A percentile compares a stretch with the other conserved stretches of the same genome.
phyloP scores from a whole-genome alignment of 1,140 invertebrate species.

The Procambarus virginalis region DNA sequence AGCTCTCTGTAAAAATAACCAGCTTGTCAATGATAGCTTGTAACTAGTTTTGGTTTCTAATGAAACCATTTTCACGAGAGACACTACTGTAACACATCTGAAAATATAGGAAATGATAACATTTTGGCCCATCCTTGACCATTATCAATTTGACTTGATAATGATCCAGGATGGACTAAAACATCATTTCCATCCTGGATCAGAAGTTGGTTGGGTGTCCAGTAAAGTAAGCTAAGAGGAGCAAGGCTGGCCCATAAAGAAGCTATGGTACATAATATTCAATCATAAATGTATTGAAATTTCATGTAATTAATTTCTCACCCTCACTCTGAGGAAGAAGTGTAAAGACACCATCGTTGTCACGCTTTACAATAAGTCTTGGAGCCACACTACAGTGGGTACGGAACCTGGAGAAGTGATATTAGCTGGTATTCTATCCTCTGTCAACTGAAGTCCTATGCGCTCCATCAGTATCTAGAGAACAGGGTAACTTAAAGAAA shows the following conservation, averaged over 20 bases:
- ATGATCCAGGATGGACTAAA: too few relatives aligned
- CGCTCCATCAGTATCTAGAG: slow-evolving; percentile 82
- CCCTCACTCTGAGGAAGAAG: slow-evolving; percentile 74
- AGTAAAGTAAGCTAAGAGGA: too few relatives aligned
- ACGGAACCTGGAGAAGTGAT: slow-evolving; percentile 87
- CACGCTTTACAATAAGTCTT: slow-evolving; percentile 80
- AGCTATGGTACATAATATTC: too few relatives aligned
- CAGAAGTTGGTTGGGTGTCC: too few relatives aligned
- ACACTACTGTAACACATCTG: too few relatives aligned
- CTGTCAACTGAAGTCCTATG: slow-evolving; percentile 81
- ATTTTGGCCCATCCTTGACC: too few relatives aligned
- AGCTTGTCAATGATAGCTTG: not conserved
- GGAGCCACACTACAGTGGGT: slow-evolving; percentile 86
- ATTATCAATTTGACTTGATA: too few relatives aligned
- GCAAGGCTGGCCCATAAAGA: too few relatives aligned
- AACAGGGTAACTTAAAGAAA: slow-evolving; percentile 35
- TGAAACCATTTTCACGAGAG: too few relatives aligned
- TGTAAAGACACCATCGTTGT: slow-evolving; percentile 82
- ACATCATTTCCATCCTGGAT: too few relatives aligned
- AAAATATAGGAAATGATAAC: too few relatives aligned
- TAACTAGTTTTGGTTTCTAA: not conserved
- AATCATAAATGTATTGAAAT: too few relatives aligned
- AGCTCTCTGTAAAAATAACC: slow-evolving; percentile 1
- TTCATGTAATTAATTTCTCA: not conserved
- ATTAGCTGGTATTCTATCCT: slow-evolving; percentile 86